These are phyloP conservation scores for Luscinia megarhynchos DNA, from an alignment of 2,797 vertebrate genomes.

Conservation along the genomic window DNA sequence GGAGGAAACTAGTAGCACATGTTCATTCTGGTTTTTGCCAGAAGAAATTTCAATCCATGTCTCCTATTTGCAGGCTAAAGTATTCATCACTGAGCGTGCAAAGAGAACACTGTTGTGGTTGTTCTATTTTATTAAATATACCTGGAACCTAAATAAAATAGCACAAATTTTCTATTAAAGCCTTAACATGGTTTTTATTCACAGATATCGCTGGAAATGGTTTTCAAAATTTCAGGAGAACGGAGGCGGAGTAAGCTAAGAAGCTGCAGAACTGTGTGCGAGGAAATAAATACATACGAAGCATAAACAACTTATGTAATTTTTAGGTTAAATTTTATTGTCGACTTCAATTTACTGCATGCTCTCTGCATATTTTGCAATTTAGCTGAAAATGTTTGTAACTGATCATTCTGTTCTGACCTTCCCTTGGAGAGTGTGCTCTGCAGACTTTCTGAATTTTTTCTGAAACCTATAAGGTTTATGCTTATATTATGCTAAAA, in stretches of 20 bases:
- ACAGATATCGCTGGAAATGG: background rate
- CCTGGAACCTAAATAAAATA: background rate
- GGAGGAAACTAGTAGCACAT: background rate
- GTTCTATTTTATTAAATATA: background rate
- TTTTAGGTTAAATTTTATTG: background rate
- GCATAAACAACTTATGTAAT: background rate
- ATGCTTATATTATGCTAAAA: background rate
- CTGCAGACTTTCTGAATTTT: background rate
- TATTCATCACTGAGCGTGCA: background rate
- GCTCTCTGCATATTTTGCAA: background rate
- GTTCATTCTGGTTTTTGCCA: background rate
- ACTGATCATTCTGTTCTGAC: background rate
- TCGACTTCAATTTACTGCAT: background rate
- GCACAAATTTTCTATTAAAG: background rate
- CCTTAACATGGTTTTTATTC: background rate
- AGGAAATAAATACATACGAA: background rate
- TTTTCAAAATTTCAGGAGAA: background rate
- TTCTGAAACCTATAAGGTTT: background rate
- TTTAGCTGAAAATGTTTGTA: background rate
- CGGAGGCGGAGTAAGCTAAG: background rate
- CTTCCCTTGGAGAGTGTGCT: background rate
- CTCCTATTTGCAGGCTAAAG: background rate
- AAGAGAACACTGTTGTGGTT: background rate
- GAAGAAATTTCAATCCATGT: background rate
- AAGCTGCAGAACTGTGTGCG: background rate